Percentiles rank a stretch among this genome's conserved stretches.
These are phyloP conservation scores for Sitobion miscanthi DNA, from an alignment of 1,140 invertebrate genomes.

Conservation along the genomic window DNA sequence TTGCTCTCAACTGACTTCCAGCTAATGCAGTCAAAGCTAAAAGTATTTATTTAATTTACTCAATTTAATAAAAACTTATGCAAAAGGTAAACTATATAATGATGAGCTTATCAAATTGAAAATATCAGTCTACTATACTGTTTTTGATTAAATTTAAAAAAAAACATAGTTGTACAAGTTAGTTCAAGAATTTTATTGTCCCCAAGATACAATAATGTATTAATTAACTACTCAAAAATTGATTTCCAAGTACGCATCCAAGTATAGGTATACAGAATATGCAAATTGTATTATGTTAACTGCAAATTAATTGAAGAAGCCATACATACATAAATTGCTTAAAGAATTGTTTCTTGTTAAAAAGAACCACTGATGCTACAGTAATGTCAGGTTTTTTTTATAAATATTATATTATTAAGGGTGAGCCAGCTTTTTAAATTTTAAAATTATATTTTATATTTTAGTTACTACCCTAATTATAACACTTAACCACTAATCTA, in stretches of 20 bases:
- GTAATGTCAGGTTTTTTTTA: no score
- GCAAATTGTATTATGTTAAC: neutral
- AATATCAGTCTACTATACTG: neutral
- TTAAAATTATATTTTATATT: no score
- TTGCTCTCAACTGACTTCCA: conserved; percentile 57
- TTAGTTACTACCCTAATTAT: no score
- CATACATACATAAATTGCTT: neutral
- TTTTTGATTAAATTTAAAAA: neutral
- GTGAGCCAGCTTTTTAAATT: no score
- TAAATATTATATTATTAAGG: no score
- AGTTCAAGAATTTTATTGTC: neutral
- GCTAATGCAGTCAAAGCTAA: conserved; percentile 57
- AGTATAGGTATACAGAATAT: neutral
- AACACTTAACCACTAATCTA: no score
- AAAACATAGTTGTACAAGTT: no score
- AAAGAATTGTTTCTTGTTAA: no score
- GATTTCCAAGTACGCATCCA: neutral
- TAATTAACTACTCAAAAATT: neutral
- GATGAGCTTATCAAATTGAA: neutral
- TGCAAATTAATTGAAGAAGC: neutral
- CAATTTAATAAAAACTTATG: neutral
- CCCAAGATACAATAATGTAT: no score
- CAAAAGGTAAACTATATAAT: neutral
- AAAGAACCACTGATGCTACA: neutral
- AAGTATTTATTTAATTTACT: neutral